These are phyloP conservation scores for Bugulina stolonifera DNA, from an alignment of 2,888 invertebrate genomes.

Conservation along the genomic window DNA sequence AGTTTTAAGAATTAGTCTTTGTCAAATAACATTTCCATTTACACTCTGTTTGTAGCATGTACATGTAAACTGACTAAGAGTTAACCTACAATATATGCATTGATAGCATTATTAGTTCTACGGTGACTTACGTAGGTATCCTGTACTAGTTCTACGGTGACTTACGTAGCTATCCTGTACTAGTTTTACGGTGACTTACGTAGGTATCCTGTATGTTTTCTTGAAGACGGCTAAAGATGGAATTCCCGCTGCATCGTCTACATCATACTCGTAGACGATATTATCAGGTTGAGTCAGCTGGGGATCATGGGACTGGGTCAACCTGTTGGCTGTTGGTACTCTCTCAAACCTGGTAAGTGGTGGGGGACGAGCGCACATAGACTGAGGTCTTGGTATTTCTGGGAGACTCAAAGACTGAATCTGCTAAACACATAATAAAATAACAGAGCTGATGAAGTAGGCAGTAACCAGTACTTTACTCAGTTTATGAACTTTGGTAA, in stretches of 20 bases:
- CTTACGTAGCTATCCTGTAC: neutral
- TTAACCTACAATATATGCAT: no score
- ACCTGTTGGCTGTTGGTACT: neutral
- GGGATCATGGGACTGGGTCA: neutral
- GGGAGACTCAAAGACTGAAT: neutral
- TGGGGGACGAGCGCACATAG: neutral
- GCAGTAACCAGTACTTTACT: no score
- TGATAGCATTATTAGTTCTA: no score
- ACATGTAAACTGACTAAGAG: no score
- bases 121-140: neutral
- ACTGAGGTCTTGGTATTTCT: slow-evolving; percentile 7
- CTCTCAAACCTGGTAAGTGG: neutral
- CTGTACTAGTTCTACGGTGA: neutral
- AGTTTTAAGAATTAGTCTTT: no score
- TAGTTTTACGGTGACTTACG: no score
- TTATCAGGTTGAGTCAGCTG: neutral
- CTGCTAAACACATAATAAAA: no score
- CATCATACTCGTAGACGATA: neutral
- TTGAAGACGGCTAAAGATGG: slow-evolving; percentile 12
- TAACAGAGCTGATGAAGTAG: no score
- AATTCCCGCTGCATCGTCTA: slow-evolving; percentile 18
- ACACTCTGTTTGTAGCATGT: no score
- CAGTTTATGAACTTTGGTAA: no score
- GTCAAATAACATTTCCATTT: no score
- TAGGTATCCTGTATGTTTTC: neutral